Evolutionary conservation across 2,797 vertebrate genomes (phyloP), one percentile per base, ranked within the genome.

Genomic region (Takifugu rubripes): DNA sequence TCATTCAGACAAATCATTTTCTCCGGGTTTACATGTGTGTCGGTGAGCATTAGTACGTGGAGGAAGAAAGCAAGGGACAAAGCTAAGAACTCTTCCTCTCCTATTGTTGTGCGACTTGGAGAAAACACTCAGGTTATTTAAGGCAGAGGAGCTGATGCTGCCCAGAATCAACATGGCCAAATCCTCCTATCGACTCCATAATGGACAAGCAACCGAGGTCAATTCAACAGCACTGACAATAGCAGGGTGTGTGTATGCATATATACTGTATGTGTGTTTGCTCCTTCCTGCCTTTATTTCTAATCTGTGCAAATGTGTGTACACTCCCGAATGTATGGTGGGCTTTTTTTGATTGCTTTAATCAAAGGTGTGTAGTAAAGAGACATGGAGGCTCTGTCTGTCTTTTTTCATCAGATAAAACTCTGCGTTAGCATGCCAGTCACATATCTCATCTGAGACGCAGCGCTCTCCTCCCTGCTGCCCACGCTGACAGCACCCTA

Each of bases 391-490:
- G 72, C 75, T 72, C 67, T 56, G 64, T 77, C 74, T 69, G 69
- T 72, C 66, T 79, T 77, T 81, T 77, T 81, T 54, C 56, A 61
- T 85, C 82, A 85, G 85, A 90, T 89, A 92, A 92, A 92, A 90
- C 84, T 86, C 75, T 53, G 72, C 71, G 84, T 93, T 91, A 87
- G 88, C 85, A 93, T 93, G 91, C 92, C 82, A 86, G 88, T 91
- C 91, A 93, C 92, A 93, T 85, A 88, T 91, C 88, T 91, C 88
- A 92, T 92, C 90, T 90, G 87, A 90, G 85, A 86, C 81, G 61
- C 85, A 72, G 74, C 68, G 64, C 86, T 87, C 81, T 80, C 74
- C 76, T 85, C 75, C 83, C 80, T 56, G 58, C 74, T 79, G 85
- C 83, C 85, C 84, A 81, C 84, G 84, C 83, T 88, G 88, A 89